These are phyloP conservation scores for Xanthia icteritia DNA, from an alignment of 2,888 invertebrate species.

Conservation along the genomic window DNA sequence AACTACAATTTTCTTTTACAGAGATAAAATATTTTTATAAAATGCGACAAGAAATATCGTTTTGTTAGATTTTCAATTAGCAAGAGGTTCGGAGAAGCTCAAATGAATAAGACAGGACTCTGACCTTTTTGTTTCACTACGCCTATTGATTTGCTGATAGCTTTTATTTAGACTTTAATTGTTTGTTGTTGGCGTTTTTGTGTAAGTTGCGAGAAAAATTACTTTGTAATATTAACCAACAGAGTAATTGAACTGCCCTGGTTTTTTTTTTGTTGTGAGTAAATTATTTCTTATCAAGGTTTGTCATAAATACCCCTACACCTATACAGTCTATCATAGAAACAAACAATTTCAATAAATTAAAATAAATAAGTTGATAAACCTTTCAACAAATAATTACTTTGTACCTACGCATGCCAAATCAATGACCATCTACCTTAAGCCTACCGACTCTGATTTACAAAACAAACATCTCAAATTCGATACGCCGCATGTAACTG, in stretches of 20 bases:
- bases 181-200: conserved; percentile 22
- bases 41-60: conserved; percentile 38
- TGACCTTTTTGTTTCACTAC: conserved; percentile 67
- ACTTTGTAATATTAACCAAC: background rate
- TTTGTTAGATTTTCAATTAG: conserved; percentile 72
- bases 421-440: conserved; percentile 4
- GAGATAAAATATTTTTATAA: conserved; percentile 45
- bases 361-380: background rate
- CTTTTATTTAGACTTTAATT: conserved; percentile 36
- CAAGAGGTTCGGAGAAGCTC: conserved; percentile 70
- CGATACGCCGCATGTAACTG: conserved; percentile 68
- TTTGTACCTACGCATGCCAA: background rate
- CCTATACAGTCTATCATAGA: too few relatives aligned
- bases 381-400: too few relatives aligned
- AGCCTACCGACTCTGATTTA: conserved; percentile 48
- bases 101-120: conserved; percentile 69
- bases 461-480: conserved; percentile 66
- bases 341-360: background rate
- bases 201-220: background rate
- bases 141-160: conserved; percentile 62
- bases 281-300: background rate
- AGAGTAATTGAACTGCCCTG: background rate
- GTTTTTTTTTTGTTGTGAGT: background rate
- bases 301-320: background rate
- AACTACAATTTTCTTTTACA: conserved; percentile 37